phyloP scores from a whole-genome alignment of 2,888 invertebrate genomes.

The Drosophila picticornis region DNA sequence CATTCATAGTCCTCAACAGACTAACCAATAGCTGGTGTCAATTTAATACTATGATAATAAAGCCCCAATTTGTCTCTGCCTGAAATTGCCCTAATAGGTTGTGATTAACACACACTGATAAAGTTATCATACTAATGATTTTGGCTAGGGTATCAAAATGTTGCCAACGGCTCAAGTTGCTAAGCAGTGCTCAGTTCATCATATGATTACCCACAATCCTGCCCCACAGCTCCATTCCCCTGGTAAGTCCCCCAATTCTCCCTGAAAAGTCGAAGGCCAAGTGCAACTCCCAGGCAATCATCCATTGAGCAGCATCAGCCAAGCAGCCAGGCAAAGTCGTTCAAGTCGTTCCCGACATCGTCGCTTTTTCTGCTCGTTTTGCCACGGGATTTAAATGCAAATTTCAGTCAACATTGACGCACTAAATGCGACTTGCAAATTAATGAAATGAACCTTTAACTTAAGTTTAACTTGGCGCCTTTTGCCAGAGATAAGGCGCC shows the following conservation, averaged over 20 bases:
- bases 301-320: slow-evolving; percentile 24
- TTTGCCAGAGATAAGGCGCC: slow-evolving; percentile 74
- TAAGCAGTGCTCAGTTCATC: slow-evolving; percentile 64
- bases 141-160: slow-evolving; percentile 22
- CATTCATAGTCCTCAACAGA: neutral
- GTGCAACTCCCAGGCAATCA: slow-evolving; percentile 40
- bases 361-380: slow-evolving; percentile 77
- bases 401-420: slow-evolving; percentile 76
- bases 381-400: slow-evolving; percentile 79
- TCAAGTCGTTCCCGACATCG: slow-evolving; percentile 8
- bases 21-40: neutral
- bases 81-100: neutral
- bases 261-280: slow-evolving; percentile 9
- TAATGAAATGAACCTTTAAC: slow-evolving; percentile 82
- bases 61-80: neutral
- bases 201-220: slow-evolving; percentile 40
- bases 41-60: neutral
- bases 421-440: slow-evolving; percentile 82
- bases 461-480: slow-evolving; percentile 81
- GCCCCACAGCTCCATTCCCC: neutral
- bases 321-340: slow-evolving; percentile 23
- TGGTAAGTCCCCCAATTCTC: neutral
- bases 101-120: slow-evolving; percentile 1
- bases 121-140: neutral
- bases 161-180: slow-evolving; percentile 46